Percentiles rank a stretch among this genome's conserved stretches.
Conservation (phyloP, 2,888 invertebrate species). For the Rotaria macrura region DNA sequence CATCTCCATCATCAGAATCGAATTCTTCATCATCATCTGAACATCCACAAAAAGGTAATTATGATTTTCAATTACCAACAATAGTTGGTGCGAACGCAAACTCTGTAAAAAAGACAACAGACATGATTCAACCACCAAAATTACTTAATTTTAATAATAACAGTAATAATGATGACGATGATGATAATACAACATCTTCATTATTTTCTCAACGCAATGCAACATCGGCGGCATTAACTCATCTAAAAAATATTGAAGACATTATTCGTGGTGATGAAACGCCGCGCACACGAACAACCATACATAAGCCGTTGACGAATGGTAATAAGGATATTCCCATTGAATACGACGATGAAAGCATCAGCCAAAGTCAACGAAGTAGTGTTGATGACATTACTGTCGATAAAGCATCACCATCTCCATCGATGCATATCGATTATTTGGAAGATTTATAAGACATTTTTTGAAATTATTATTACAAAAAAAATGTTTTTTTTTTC, state of each 20-base stretch:
- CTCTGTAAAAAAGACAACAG: not conserved
- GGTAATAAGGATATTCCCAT: not conserved
- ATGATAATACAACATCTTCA: not conserved
- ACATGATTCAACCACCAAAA: not conserved
- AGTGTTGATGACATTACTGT: not conserved
- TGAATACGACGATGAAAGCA: constrained; percentile 21
- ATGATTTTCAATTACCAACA: not conserved
- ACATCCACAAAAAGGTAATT: not conserved
- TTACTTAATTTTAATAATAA: not conserved
- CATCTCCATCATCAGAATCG: constrained; percentile 6
- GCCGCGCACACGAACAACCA: not conserved
- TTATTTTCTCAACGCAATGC: constrained; percentile 7
- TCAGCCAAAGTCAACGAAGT: not conserved
- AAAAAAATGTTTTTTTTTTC: not conserved
- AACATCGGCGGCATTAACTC: constrained; percentile 7
- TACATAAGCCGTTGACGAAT: not conserved
- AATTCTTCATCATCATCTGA: not conserved
- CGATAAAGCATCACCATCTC: not conserved
- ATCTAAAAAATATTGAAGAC: not conserved
- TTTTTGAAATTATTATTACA: not conserved
- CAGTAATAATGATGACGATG: not conserved
- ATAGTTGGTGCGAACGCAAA: not conserved
- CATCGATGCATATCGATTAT: not conserved
- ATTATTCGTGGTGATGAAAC: not conserved
- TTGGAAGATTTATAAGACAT: not conserved